A percentile compares a stretch with the other conserved stretches of the same genome.
Evolutionary conservation across 1,140 invertebrate genomes (phyloP).

Genomic region (Berghia stephanieae): DNA sequence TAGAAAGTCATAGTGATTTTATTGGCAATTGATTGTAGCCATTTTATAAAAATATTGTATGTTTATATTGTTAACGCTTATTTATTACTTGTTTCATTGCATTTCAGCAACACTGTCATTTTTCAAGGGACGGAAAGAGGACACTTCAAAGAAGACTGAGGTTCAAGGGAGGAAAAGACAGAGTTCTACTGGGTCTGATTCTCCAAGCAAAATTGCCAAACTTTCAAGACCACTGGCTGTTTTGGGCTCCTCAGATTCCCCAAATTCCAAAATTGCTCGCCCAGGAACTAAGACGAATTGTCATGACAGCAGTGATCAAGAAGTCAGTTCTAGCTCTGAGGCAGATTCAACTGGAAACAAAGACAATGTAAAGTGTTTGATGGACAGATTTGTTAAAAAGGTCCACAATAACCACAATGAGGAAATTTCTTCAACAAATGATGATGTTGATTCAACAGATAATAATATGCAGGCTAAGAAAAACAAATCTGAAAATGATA

Average conservation of each 20-base stretch:
- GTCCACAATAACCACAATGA: neutral
- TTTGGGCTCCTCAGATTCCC: neutral
- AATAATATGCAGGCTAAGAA: neutral
- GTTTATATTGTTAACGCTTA: slow-evolving; percentile 3
- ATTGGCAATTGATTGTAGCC: too few relatives aligned
- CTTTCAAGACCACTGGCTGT: neutral
- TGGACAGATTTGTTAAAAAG: slow-evolving; percentile 26
- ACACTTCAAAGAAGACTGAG: too few relatives aligned
- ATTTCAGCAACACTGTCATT: slow-evolving; percentile 19
- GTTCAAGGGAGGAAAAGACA: slow-evolving; percentile 19
- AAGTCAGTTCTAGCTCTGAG: slow-evolving; percentile 28
- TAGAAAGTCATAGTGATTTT: too few relatives aligned
- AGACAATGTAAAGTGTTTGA: slow-evolving; percentile 18
- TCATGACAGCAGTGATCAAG: slow-evolving; percentile 13
- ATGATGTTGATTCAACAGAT: neutral
- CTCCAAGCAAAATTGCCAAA: slow-evolving; percentile 24
- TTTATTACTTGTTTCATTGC: slow-evolving; percentile 3
- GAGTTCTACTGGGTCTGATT: slow-evolving; percentile 10
- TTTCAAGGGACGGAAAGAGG: neutral
- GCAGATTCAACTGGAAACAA: slow-evolving; percentile 3
- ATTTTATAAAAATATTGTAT: too few relatives aligned
- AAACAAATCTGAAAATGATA: neutral
- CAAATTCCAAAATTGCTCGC: slow-evolving; percentile 10
- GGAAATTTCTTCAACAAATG: slow-evolving; percentile 28
- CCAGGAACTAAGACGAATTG: neutral